These are phyloP conservation scores for Linnaemya vulpina DNA, from an alignment of 2,888 invertebrate species.

Conservation along the genomic window DNA sequence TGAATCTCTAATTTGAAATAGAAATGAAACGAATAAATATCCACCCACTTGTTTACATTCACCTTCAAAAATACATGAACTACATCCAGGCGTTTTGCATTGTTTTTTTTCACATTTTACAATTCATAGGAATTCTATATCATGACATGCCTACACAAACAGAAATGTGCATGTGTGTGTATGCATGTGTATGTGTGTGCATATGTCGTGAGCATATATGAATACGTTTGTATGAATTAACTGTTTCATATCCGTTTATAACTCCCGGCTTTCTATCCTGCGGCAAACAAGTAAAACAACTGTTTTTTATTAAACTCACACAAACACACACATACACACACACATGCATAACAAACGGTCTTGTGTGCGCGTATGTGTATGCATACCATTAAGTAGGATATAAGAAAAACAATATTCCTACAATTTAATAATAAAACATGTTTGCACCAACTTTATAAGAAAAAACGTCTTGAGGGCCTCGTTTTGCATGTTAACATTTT, in stretches of 20 bases:
- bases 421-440: conserved; percentile 22
- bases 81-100: neutral
- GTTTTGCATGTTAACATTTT: conserved; percentile 22
- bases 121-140: neutral
- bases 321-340: neutral
- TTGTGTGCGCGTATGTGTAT: neutral
- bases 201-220: neutral
- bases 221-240: conserved; percentile 4
- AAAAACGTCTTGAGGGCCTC: conserved; percentile 19
- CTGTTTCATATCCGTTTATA: conserved; percentile 40
- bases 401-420: conserved; percentile 24
- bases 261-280: conserved; percentile 41
- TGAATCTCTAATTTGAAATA: too few species aligned
- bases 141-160: neutral
- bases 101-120: neutral
- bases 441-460: conserved; percentile 41
- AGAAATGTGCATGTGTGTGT: too few species aligned
- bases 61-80: neutral
- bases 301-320: conserved; percentile 28
- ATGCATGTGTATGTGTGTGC: neutral
- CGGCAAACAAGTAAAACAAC: conserved; percentile 28
- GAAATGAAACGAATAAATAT: too few species aligned
- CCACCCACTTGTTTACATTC: neutral
- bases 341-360: neutral
- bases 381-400: neutral